These are phyloP conservation scores for Lordiphosa andalusiaca DNA, from an alignment of 2,888 invertebrate genomes.

Conservation along the genomic window DNA sequence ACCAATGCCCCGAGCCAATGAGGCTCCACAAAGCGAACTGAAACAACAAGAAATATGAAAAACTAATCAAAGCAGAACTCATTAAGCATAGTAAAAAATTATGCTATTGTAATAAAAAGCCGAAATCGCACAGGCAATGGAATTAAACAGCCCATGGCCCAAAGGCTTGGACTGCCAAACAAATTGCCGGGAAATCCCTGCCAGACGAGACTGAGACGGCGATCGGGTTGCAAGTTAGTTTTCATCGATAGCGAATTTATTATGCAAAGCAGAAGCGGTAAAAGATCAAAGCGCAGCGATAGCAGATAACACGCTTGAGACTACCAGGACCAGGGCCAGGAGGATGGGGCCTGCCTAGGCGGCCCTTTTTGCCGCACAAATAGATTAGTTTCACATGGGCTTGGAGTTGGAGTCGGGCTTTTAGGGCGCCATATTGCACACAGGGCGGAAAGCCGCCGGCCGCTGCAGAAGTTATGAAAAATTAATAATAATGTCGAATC, in stretches of 20 bases:
- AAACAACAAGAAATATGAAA: conserved; percentile 39
- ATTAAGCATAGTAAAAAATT: conserved; percentile 73
- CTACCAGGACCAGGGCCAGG: conserved; percentile 23
- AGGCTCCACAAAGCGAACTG: conserved; percentile 11
- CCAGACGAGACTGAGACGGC: conserved; percentile 21
- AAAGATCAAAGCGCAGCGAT: conserved; percentile 72
- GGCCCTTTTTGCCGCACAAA: conserved; percentile 58
- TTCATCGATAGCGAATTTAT: conserved; percentile 73
- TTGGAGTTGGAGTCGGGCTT: conserved; percentile 42
- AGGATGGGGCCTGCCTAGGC: conserved; percentile 29
- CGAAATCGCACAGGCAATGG: conserved; percentile 69
- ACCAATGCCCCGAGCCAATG: conserved; percentile 41
- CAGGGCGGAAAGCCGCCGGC: conserved; percentile 50
- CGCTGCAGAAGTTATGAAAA: conserved; percentile 79
- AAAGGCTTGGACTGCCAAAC: conserved; percentile 52
- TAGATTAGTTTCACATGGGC: conserved; percentile 78
- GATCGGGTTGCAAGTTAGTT: conserved; percentile 62
- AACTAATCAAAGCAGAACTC: conserved; percentile 73
- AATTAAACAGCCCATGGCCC: conserved; percentile 68
- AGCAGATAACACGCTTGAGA: conserved; percentile 66
- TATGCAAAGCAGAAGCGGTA: conserved; percentile 74
- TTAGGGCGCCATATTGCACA: conserved; percentile 73
- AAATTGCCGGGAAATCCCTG: conserved; percentile 69
- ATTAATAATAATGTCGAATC: conserved; percentile 80
- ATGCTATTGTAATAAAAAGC: conserved; percentile 71